Conservation (phyloP, 1,140 invertebrate genomes). For the Drosophila persimilis region DNA sequence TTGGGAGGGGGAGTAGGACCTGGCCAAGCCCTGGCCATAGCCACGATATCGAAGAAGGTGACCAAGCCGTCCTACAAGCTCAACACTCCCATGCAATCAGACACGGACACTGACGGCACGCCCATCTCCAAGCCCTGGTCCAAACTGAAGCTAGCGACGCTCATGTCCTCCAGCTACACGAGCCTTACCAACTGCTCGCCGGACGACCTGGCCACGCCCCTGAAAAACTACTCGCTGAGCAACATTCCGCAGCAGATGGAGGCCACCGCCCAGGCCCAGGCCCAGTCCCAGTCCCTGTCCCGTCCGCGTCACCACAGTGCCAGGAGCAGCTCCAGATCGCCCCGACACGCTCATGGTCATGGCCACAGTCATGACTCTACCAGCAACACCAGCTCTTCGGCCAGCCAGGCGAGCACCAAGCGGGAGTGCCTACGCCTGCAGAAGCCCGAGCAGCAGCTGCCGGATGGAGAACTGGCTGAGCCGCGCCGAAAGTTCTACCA, state of each 20-base stretch:
- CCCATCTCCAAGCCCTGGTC: constrained; percentile 79
- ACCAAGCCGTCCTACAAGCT: constrained; percentile 48
- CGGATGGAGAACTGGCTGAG: constrained; percentile 37
- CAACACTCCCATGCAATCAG: constrained; percentile 56
- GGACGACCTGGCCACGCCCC: constrained; percentile 56
- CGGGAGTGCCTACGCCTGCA: constrained; percentile 55
- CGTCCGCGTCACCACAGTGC: constrained; percentile 54
- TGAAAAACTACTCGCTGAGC: constrained; percentile 74
- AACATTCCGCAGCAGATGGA: constrained; percentile 73
- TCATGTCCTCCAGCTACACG: constrained; percentile 79
- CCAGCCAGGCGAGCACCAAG: constrained; percentile 22
- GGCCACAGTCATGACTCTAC: constrained; percentile 26
- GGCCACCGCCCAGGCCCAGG: constrained; percentile 1
- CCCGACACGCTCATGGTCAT: constrained; percentile 38
- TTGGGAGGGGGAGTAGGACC: not conserved
- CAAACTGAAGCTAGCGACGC: constrained; percentile 79
- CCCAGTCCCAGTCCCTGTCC: not conserved
- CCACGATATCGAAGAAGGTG: constrained; percentile 54
- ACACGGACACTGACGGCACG: constrained; percentile 76
- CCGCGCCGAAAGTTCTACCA: constrained; percentile 63
- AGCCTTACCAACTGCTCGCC: constrained; percentile 74
- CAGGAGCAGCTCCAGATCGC: constrained; percentile 50
- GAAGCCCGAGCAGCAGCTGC: constrained; percentile 62
- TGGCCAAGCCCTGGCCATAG: constrained; percentile 7
- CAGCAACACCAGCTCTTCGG: constrained; percentile 48